Conservation (phyloP, 2,888 invertebrate genomes). For the Tinea pellionella region DNA sequence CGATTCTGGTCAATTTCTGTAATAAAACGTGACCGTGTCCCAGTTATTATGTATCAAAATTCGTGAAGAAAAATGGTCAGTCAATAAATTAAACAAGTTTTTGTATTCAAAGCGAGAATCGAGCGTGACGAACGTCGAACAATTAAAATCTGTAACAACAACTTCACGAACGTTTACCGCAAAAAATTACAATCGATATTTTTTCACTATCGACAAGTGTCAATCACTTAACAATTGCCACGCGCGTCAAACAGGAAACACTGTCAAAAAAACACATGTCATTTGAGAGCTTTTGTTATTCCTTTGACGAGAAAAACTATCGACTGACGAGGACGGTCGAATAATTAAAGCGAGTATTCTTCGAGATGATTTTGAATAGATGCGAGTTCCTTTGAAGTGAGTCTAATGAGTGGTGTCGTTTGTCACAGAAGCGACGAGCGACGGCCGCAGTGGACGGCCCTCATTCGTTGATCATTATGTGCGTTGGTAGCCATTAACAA, state of each 20-base stretch:
- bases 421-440: too few relatives aligned
- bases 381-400: slow-evolving; percentile 44
- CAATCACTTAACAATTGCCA: slow-evolving; percentile 13
- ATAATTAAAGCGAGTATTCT: slow-evolving; percentile 33
- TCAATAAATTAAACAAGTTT: background rate
- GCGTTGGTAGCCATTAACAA: background rate
- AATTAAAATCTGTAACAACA: background rate
- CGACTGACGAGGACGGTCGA: slow-evolving; percentile 24
- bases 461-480: background rate
- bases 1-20: too few relatives aligned
- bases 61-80: background rate
- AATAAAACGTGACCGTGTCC: too few relatives aligned
- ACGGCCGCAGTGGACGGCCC: too few relatives aligned
- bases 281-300: slow-evolving; percentile 38
- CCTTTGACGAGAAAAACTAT: slow-evolving; percentile 27
- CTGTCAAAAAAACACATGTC: slow-evolving; percentile 22
- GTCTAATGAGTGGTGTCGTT: slow-evolving; percentile 40
- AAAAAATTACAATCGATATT: slow-evolving; percentile 8
- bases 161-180: background rate
- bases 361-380: slow-evolving; percentile 17
- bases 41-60: too few relatives aligned
- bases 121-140: background rate
- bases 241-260: slow-evolving; percentile 15
- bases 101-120: background rate
- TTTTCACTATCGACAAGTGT: slow-evolving; percentile 10